Conservation (phyloP, 92 coral and sea anemone genomes). For the Heteractis magnifica region DNA sequence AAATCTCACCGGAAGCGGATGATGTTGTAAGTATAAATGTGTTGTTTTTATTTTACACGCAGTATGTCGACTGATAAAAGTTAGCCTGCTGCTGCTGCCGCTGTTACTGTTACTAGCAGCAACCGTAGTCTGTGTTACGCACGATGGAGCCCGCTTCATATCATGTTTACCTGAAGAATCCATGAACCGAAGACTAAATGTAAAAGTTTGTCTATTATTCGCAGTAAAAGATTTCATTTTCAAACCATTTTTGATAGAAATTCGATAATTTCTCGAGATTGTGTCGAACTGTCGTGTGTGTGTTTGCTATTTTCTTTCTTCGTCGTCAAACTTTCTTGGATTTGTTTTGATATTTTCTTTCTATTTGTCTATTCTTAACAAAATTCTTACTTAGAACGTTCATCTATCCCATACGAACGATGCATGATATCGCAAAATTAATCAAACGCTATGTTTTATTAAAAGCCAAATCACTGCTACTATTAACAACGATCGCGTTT, state of each 20-base stretch:
- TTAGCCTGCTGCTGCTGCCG: neutral
- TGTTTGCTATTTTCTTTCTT: neutral
- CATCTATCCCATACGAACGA: neutral
- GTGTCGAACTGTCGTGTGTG: neutral
- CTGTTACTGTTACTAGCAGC: neutral
- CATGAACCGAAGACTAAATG: slow-evolving; percentile 5
- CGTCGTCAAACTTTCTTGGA: neutral
- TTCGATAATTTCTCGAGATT: neutral
- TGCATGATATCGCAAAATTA: neutral
- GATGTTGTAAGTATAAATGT: slow-evolving; percentile 33
- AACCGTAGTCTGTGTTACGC: slow-evolving; percentile 7
- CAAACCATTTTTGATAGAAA: neutral
- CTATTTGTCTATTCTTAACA: neutral
- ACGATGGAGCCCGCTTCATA: neutral
- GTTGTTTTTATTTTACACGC: slow-evolving; percentile 8
- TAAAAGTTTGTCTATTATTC: neutral
- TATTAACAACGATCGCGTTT: neutral
- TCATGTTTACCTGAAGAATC: slow-evolving; percentile 15
- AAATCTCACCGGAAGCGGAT: slow-evolving; percentile 37
- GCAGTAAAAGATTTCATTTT: neutral
- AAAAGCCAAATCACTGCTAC: slow-evolving; percentile 4
- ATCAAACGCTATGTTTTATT: slow-evolving; percentile 5
- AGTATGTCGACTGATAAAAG: slow-evolving; percentile 7
- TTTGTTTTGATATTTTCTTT: neutral
- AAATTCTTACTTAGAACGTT: neutral